Evolutionary conservation across 2,888 invertebrate genomes (phyloP), one percentile per base, ranked within the genome.

Genomic region (Synergus itoensis): DNA sequence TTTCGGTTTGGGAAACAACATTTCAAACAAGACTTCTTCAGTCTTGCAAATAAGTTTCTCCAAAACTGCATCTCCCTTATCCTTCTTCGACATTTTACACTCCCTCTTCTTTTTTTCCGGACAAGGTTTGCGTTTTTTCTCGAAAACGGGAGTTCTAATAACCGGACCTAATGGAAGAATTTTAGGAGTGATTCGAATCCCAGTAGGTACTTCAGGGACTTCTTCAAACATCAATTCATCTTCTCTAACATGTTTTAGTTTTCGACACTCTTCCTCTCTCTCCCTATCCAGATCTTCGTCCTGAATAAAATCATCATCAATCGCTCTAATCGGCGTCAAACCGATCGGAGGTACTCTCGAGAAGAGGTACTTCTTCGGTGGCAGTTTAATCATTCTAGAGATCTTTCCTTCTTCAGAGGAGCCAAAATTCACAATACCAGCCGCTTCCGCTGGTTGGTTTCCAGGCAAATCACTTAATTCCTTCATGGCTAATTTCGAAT

Each of bases 111-210:
- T 87, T 7, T 85, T 85, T 11, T 88, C 88, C 0, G 43, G 4
- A 69, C 90, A 90, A 0, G 80, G 79, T 18, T 84, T 76, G 0
- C 45, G n/a, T 77, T 82, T 88, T 53, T 78, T 84, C 7, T 81
- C 82, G 0, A 82, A 79, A 4, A 82, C 83, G 1, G 90, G 89
- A 4, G 92, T 92, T 62, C 81, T 88, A n/a, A 92, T 91, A 16
- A 85, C 81, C 12, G 89, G 89, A 1, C 92, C 92, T 4, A 91
- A 79, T 3, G 91, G 90, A 79, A 92, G 84, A 40, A 92, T 81
- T 11, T 80, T 77, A 7, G 90, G 89, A 7, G 77, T 84, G 11
- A 88, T 86, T 4, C 85, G 83, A 11, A 86, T 36, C 1, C 82
- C 86, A 0, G 28, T 62, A 28, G 86, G 83, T n/a, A 82, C 65